These are phyloP conservation scores for Sarcophaga variegata DNA, from an alignment of 2,888 invertebrate genomes.

Conservation along the genomic window DNA sequence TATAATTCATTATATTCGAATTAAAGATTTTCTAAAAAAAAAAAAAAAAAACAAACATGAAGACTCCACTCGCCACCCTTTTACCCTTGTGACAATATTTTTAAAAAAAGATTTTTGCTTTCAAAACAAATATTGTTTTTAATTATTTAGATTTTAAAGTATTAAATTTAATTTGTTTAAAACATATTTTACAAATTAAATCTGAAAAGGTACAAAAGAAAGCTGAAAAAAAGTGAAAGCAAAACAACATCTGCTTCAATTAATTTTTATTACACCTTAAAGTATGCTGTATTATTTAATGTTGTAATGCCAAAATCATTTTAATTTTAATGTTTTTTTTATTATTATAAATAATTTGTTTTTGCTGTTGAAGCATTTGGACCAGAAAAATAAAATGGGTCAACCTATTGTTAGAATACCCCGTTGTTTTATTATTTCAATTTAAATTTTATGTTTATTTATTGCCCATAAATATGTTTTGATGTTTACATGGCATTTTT, in stretches of 20 bases:
- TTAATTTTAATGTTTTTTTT: constrained; percentile 1
- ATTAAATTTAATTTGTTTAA: too few species aligned
- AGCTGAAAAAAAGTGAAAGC: too few species aligned
- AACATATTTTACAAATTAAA: too few species aligned
- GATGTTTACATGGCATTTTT: constrained; percentile 36
- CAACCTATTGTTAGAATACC: background rate
- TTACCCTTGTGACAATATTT: too few species aligned
- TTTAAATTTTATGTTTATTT: constrained; percentile 30
- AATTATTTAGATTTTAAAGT: too few species aligned
- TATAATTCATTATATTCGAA: constrained; percentile 26
- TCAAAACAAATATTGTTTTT: too few species aligned
- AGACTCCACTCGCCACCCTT: too few species aligned
- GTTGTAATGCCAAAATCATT: background rate
- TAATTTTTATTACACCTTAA: background rate
- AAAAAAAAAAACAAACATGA: too few species aligned
- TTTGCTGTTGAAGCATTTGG: background rate
- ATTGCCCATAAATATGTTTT: constrained; percentile 40
- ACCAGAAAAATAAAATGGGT: constrained; percentile 12
- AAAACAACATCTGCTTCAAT: too few species aligned
- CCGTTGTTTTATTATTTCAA: constrained; percentile 27
- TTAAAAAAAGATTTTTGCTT: too few species aligned
- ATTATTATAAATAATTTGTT: background rate
- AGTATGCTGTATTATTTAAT: constrained; percentile 11
- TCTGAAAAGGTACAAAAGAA: too few species aligned
- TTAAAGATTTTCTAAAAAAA: background rate